Evolutionary conservation across 1,140 invertebrate genomes (phyloP).

Genomic region (Sinonovacula constricta): DNA sequence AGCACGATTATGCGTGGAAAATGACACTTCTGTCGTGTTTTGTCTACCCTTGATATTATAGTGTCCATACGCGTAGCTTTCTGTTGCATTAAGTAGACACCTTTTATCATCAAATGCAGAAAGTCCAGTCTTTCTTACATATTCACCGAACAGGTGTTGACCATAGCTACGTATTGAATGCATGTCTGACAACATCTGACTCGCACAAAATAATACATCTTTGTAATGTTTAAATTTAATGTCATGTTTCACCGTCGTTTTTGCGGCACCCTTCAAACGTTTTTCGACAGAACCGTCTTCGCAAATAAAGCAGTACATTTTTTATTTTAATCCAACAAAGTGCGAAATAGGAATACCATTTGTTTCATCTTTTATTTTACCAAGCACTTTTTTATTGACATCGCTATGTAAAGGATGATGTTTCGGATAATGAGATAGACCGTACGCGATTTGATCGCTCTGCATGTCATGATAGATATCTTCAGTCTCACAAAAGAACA

Average conservation of each 20-base stretch:
- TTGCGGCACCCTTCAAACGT: conserved; percentile 50
- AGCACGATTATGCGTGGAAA: too few relatives aligned
- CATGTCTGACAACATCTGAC: conserved; percentile 6
- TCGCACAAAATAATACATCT: conserved; percentile 1
- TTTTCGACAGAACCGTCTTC: too few relatives aligned
- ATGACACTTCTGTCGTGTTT: too few relatives aligned
- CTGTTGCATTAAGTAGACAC: too few relatives aligned
- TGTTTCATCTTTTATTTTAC: too few relatives aligned
- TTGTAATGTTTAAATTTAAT: too few relatives aligned
- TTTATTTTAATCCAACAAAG: too few relatives aligned
- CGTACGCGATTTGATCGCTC: conserved; percentile 40
- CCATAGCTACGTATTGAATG: conserved; percentile 2
- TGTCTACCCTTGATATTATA: conserved; percentile 12
- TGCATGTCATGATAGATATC: conserved; percentile 77
- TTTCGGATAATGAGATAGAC: too few relatives aligned
- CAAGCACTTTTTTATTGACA: conserved; percentile 79
- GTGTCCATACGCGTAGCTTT: conserved; percentile 29
- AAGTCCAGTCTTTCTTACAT: conserved; percentile 10
- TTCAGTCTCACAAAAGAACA: conserved; percentile 73
- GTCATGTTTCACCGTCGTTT: conserved; percentile 1
- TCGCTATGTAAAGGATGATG: conserved; percentile 15
- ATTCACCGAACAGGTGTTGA: conserved; percentile 9
- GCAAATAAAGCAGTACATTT: too few relatives aligned
- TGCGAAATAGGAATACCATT: too few relatives aligned
- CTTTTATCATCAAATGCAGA: too few relatives aligned